Evolutionary conservation across 2,113 vertebrate genomes (phyloP).

Genomic region (Pollimyrus isidori): DNA sequence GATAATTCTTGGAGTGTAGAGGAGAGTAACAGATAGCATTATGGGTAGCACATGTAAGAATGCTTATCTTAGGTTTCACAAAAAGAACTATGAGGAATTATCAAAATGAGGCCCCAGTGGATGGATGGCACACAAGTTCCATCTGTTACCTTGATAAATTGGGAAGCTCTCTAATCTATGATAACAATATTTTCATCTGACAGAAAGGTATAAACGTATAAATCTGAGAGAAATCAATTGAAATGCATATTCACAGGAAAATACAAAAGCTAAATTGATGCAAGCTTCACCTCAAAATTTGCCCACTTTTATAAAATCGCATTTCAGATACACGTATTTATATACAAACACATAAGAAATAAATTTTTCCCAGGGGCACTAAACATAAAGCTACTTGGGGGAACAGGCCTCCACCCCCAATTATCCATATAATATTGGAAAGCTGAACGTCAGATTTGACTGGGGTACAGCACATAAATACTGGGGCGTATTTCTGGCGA

Average conservation of each 20-base stretch:
- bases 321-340: neutral
- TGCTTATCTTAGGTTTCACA: neutral
- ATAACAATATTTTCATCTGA: neutral
- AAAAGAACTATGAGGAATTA: slow-evolving; percentile 17
- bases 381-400: too few species aligned
- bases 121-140: neutral
- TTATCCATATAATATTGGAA: too few species aligned
- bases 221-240: neutral
- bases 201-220: neutral
- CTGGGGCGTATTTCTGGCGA: too few species aligned
- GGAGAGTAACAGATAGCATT: neutral
- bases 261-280: neutral
- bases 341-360: neutral
- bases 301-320: neutral
- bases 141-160: slow-evolving; percentile 18
- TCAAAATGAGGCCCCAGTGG: slow-evolving; percentile 14
- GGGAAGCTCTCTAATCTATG: slow-evolving; percentile 1
- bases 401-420: too few species aligned
- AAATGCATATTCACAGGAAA: slow-evolving; percentile 11
- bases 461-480: too few species aligned
- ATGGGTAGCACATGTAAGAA: neutral
- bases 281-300: neutral
- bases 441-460: too few species aligned
- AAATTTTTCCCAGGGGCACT: neutral
- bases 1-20: neutral